Evolutionary conservation across 2,888 invertebrate genomes (phyloP).

Genomic region (Chalcis sispes): DNA sequence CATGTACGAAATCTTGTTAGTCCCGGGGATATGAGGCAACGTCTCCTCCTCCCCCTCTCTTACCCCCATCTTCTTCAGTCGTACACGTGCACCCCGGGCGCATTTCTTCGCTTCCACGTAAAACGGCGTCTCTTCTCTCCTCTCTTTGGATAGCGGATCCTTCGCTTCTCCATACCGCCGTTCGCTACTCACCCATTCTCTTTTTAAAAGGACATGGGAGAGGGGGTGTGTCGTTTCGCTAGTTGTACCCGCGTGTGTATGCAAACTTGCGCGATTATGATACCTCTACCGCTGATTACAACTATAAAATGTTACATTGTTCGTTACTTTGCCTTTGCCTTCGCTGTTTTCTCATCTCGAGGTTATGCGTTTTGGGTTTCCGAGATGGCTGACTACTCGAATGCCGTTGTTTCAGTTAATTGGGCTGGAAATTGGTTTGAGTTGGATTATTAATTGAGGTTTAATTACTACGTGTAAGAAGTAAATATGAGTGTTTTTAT

Average conservation of each 20-base stretch:
- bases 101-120: no score
- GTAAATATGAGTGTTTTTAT: no score
- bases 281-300: slow-evolving; percentile 71
- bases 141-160: slow-evolving; percentile 16
- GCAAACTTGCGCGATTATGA: slow-evolving; percentile 75
- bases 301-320: slow-evolving; percentile 76
- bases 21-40: slow-evolving; percentile 72
- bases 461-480: no score
- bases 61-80: slow-evolving; percentile 42
- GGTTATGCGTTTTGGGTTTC: neutral
- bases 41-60: slow-evolving; percentile 57
- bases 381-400: neutral
- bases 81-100: slow-evolving; percentile 71
- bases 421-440: neutral
- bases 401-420: neutral
- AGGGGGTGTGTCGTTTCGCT: no score
- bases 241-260: neutral
- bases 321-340: slow-evolving; percentile 47
- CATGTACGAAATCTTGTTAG: slow-evolving; percentile 77
- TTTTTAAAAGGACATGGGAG: no score
- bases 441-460: no score
- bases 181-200: no score
- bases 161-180: no score
- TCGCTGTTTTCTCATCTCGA: neutral
- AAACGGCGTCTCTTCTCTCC: slow-evolving; percentile 63